Percentiles rank a stretch among this genome's conserved stretches.
phyloP scores from a whole-genome alignment of 2,888 invertebrate species.

The Apocheima hispidaria region DNA sequence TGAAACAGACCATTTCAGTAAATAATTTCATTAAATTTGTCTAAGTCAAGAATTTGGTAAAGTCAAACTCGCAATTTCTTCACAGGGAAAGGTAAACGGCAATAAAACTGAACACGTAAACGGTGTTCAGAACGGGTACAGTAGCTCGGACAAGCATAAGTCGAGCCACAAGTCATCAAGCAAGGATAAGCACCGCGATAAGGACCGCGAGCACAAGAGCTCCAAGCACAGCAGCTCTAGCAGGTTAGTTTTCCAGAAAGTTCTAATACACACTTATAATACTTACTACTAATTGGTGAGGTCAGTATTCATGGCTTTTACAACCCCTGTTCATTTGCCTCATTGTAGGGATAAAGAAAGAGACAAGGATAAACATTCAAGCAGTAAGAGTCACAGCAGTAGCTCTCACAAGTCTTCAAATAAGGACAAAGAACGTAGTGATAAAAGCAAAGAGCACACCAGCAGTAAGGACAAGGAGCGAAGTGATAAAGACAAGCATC shows the following conservation, averaged over 20 bases:
- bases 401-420: conserved; percentile 84
- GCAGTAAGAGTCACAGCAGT: conserved; percentile 84
- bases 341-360: conserved; percentile 82
- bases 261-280: conserved; percentile 49
- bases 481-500: conserved; percentile 61
- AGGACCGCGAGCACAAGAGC: conserved; percentile 87
- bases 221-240: conserved; percentile 81
- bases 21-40: neutral
- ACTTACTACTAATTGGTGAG: neutral
- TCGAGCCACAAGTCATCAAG: conserved; percentile 89
- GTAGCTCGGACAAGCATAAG: conserved; percentile 83
- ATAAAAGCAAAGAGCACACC: conserved; percentile 59
- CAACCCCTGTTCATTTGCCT: conserved; percentile 24
- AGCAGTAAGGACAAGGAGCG: conserved; percentile 67
- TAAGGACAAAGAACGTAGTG: conserved; percentile 82
- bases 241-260: conserved; percentile 80
- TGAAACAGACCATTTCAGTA: neutral
- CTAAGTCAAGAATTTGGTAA: conserved; percentile 27
- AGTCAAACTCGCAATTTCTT: conserved; percentile 37
- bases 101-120: conserved; percentile 89
- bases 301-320: neutral
- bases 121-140: conserved; percentile 93
- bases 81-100: conserved; percentile 83
- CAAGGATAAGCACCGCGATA: conserved; percentile 89
- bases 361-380: conserved; percentile 84